phyloP scores from a whole-genome alignment of 2,113 vertebrate species.

The Thymallus thymallus region DNA sequence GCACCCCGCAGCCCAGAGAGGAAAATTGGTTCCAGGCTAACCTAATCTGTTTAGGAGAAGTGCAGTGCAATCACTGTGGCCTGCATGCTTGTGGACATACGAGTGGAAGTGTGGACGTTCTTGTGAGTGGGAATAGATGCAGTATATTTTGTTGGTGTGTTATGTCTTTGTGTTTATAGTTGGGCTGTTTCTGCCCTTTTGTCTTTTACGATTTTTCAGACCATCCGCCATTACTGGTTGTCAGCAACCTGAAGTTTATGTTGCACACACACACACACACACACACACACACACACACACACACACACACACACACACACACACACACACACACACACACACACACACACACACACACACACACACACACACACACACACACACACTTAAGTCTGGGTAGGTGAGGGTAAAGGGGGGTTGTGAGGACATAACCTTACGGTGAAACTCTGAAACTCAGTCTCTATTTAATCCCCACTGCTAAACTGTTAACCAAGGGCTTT shows the following conservation, averaged over 20 bases:
- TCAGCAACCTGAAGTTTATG: neutral
- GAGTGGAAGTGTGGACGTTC: too few species aligned
- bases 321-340: neutral
- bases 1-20: conserved; percentile 53
- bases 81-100: conserved; percentile 5
- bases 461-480: neutral
- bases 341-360: neutral
- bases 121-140: too few species aligned
- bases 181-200: conserved; percentile 1
- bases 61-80: conserved; percentile 9
- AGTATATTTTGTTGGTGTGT: neutral
- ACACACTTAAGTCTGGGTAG: too few species aligned
- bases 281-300: neutral
- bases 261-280: neutral
- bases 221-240: neutral
- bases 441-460: neutral
- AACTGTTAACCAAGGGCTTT: conserved; percentile 16
- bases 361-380: too few species aligned
- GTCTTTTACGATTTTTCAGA: neutral
- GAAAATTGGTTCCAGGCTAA: conserved; percentile 69
- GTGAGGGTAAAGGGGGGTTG: neutral
- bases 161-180: conserved; percentile 12
- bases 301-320: neutral
- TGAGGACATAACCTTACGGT: neutral
- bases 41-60: conserved; percentile 22